These are phyloP conservation scores for Neomonachus schauinslandi DNA, from an alignment of 2,113 vertebrate genomes.

Conservation along the genomic window DNA sequence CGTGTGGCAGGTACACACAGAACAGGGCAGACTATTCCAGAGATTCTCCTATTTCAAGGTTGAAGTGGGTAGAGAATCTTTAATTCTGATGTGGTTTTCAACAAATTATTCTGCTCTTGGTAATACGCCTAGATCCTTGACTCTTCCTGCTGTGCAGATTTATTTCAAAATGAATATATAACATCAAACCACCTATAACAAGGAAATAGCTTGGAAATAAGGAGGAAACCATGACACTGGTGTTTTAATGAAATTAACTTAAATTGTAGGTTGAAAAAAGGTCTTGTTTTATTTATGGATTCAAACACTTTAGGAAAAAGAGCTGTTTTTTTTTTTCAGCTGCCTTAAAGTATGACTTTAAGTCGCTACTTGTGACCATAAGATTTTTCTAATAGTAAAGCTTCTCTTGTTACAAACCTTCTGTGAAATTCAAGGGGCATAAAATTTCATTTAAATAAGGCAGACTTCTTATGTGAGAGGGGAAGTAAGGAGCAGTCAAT, in stretches of 20 bases:
- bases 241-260: conserved; percentile 41
- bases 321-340: background rate
- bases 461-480: background rate
- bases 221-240: background rate
- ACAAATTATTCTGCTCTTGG: background rate
- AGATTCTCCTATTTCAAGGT: background rate
- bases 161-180: conserved; percentile 49
- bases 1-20: background rate
- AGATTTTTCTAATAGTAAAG: background rate
- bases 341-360: conserved; percentile 12
- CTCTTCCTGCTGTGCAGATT: background rate
- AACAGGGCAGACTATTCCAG: background rate
- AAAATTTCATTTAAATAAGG: conserved; percentile 30
- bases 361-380: background rate
- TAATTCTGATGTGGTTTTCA: conserved; percentile 17
- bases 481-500: background rate
- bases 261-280: background rate
- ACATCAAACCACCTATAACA: background rate
- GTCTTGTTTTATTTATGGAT: conserved; percentile 15
- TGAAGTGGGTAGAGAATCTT: background rate
- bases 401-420: conserved; percentile 10
- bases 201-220: conserved; percentile 25
- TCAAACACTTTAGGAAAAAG: background rate
- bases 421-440: conserved; percentile 6
- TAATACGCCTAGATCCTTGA: background rate